Evolutionary conservation across 1,140 invertebrate genomes (phyloP).

Genomic region (Temnothorax nylanderi): DNA sequence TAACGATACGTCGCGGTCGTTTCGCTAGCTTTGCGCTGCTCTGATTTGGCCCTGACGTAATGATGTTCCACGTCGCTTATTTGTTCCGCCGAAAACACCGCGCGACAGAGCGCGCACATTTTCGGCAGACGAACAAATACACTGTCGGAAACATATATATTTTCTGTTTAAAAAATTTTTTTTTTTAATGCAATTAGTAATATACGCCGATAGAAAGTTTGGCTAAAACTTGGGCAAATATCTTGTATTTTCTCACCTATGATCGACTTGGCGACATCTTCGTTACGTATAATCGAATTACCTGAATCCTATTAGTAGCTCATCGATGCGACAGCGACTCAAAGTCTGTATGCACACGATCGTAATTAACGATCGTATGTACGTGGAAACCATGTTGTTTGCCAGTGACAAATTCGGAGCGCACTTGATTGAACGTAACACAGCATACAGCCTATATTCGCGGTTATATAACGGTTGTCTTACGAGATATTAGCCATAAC

Average conservation of each 20-base stretch:
- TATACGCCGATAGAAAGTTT: not conserved
- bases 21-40: conserved; percentile 36
- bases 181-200: not conserved
- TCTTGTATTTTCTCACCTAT: not conserved
- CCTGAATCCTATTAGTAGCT: conserved; percentile 78
- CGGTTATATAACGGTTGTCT: conserved; percentile 34
- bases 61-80: conserved; percentile 33
- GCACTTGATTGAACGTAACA: conserved; percentile 68
- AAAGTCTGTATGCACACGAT: conserved; percentile 36
- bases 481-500: conserved; percentile 48
- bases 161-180: not conserved
- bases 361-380: conserved; percentile 55
- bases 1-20: conserved; percentile 37
- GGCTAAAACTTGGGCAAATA: not conserved
- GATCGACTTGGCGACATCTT: conserved; percentile 41
- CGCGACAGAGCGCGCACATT: not conserved
- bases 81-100: not conserved
- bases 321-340: conserved; percentile 58
- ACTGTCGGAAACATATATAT: not conserved
- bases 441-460: not conserved
- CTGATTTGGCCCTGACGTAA: conserved; percentile 22
- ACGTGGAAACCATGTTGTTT: conserved; percentile 70
- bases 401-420: conserved; percentile 66
- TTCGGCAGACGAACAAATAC: not conserved
- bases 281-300: conserved; percentile 81